A percentile compares a stretch with the other conserved stretches of the same genome.
These are phyloP conservation scores for Crotalus viridis DNA, from an alignment of 2,113 vertebrate species.

Conservation along the genomic window DNA sequence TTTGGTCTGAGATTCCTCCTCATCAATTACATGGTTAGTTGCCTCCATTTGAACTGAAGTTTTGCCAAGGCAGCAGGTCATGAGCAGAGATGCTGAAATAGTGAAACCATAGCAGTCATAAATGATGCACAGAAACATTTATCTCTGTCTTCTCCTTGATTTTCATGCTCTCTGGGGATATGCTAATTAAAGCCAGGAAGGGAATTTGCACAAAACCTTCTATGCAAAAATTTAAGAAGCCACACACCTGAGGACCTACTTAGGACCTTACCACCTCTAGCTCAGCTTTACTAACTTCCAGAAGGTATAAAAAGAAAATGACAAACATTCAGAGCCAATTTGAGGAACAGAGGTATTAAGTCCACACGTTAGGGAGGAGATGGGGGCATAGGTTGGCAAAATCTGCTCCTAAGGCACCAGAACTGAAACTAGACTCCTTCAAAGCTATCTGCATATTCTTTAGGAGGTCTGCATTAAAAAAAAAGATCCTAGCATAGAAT, in stretches of 20 bases:
- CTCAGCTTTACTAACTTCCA: neutral
- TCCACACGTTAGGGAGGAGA: neutral
- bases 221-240: neutral
- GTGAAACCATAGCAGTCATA: neutral
- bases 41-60: neutral
- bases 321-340: neutral
- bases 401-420: neutral
- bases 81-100: neutral
- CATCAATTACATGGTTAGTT: neutral
- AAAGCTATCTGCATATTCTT: neutral
- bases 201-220: neutral
- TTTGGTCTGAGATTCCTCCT: neutral
- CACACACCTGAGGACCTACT: neutral
- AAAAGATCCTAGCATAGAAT: neutral
- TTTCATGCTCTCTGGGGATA: neutral
- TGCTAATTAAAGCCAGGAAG: neutral
- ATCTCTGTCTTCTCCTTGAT: neutral
- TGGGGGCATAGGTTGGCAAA: neutral
- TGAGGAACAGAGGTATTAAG: neutral
- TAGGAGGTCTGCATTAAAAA: neutral
- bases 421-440: neutral
- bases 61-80: neutral
- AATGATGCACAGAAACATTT: neutral
- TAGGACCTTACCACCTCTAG: neutral
- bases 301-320: neutral